Base-by-base conservation (phyloP, 2,888 invertebrate species). In the Euzetes globulus region DNA sequence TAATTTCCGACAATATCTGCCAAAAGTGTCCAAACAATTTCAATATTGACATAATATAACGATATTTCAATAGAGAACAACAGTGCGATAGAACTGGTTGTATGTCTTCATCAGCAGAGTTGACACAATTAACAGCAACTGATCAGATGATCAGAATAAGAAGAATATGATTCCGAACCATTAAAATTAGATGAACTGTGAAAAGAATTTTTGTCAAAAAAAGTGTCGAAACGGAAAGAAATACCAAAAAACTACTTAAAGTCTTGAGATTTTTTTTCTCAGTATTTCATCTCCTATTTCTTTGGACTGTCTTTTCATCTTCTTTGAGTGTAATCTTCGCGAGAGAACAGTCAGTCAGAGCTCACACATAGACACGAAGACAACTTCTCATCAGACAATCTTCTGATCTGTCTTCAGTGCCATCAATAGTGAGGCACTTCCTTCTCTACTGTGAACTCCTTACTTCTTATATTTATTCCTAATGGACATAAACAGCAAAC, bases 401-500 rank as follows among this genome's bases (percentile, higher is more conserved):
- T 60, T 13, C 52, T 52, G 52, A 52, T 52, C 52, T 19, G n/a
- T 19, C n/a, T 52, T 52, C 33, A 33, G 33, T 60, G 27, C 15
- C 60, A 60, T 60, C 60, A 29, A 27, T 60, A 29, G 27, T 13
- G 27, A 29, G 25, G 60, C 29, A 13, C 60, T 25, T 25, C 60
- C 27, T 60, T 60, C n/a, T 29, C 33, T 13, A 33, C n/a, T 60
- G 22, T n/a, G 5, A 17, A n/a, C 60, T 29, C 7, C 19, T 33
- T 4, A 3, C 29, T 27, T 6, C 29, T 27, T 60, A 25, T 60
- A 27, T 33, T 60, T 60, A 60, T 60, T 60, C 60, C 60, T 60
- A 60, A 60, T 60, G 60, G 60, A 60, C 60, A 60, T 27, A 25
- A 19, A 52, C 52, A n/a, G 52, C 60, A 60, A 60, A 60, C 60